A percentile compares a stretch with the other conserved stretches of the same genome.
Evolutionary conservation across 2,888 invertebrate genomes (phyloP).

Genomic region (Byasa hedistus): DNA sequence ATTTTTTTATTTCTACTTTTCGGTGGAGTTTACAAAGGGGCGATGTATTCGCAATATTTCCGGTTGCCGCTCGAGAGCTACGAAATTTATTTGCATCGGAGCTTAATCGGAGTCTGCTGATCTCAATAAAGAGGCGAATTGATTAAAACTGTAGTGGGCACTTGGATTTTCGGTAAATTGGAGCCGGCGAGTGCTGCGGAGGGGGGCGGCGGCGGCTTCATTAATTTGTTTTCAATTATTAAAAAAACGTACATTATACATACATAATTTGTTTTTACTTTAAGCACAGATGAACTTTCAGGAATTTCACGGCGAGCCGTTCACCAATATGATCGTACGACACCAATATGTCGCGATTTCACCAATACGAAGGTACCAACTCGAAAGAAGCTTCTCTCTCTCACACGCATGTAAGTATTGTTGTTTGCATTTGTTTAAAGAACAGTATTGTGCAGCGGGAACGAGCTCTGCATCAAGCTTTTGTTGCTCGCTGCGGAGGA

Average conservation of each 20-base stretch:
- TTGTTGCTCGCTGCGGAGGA: conserved; percentile 30
- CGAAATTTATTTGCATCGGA: conserved; percentile 25
- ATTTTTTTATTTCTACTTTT: neutral
- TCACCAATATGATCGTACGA: too few species aligned
- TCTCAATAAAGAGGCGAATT: conserved; percentile 30
- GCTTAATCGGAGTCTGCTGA: conserved; percentile 29
- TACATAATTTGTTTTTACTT: too few species aligned
- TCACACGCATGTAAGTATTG: too few species aligned
- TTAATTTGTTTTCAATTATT: neutral
- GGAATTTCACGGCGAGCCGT: too few species aligned
- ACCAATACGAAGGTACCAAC: too few species aligned
- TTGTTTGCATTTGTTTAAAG: too few species aligned
- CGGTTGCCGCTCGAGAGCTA: conserved; percentile 13
- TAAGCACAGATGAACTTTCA: too few species aligned
- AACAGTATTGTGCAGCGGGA: too few species aligned
- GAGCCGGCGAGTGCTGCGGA: conserved; percentile 27
- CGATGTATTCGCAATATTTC: conserved; percentile 12
- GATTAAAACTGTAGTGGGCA: conserved; percentile 33
- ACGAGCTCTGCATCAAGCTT: conserved; percentile 27
- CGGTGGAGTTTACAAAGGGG: conserved; percentile 16
- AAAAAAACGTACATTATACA: neutral
- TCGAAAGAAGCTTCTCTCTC: too few species aligned
- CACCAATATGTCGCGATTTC: too few species aligned
- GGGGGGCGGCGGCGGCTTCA: neutral
- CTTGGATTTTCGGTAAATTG: conserved; percentile 39